phyloP scores from a whole-genome alignment of 2,888 invertebrate genomes.

The Diogma glabrata region DNA sequence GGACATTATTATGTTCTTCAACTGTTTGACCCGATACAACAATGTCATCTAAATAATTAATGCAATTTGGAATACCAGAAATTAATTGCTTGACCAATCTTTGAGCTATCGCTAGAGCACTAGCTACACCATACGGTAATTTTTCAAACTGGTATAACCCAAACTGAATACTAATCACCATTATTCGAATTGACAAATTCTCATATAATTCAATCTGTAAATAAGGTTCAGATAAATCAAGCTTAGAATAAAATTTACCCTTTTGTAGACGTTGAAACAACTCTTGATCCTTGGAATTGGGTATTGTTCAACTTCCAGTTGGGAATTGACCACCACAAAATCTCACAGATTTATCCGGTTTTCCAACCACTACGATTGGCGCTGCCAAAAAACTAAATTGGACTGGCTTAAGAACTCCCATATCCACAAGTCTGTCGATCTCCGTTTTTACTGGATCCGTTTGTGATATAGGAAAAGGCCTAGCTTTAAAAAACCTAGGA shows the following conservation, averaged over 20 bases:
- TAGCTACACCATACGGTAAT: constrained; percentile 18
- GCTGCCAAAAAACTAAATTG: constrained; percentile 11
- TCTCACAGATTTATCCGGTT: constrained; percentile 7
- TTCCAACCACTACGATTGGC: constrained; percentile 10
- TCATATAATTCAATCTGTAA: constrained; percentile 14
- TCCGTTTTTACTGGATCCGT: constrained; percentile 8
- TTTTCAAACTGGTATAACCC: constrained; percentile 20
- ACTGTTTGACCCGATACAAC: constrained; percentile 9
- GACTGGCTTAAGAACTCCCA: constrained; percentile 11
- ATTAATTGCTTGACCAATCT: constrained; percentile 17
- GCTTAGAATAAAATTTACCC: constrained; percentile 8
- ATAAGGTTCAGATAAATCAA: constrained; percentile 14
- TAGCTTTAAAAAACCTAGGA: constrained; percentile 4
- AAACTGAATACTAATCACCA: constrained; percentile 16
- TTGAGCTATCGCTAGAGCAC: constrained; percentile 17
- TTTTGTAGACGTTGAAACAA: constrained; percentile 6
- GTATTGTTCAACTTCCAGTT: constrained; percentile 9
- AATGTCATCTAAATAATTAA: constrained; percentile 13
- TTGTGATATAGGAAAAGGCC: constrained; percentile 6
- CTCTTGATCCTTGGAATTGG: constrained; percentile 6
- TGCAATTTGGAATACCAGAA: not conserved
- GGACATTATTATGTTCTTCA: constrained; percentile 1
- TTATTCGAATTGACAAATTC: constrained; percentile 12
- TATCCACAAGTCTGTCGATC: constrained; percentile 1
- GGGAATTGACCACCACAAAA: constrained; percentile 14